phyloP scores from a whole-genome alignment of 2,113 vertebrate species.

The Corvus moneduloides region DNA sequence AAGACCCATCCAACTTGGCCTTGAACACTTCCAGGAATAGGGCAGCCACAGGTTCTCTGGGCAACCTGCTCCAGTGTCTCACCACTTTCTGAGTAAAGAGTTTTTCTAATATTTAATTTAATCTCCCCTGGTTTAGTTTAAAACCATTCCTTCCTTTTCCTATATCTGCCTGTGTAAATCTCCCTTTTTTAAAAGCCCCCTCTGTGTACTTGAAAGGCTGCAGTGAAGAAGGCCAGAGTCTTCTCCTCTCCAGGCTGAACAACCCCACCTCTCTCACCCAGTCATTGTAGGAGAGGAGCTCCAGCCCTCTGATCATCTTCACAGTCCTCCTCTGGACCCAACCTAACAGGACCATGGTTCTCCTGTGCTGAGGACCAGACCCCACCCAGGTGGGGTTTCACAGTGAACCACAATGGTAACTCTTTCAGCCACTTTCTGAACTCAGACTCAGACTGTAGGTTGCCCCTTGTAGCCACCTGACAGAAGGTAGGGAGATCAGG shows the following conservation, averaged over 20 bases:
- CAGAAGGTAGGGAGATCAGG: neutral
- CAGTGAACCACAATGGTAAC: rapidly evolving
- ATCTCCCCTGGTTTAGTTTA: neutral
- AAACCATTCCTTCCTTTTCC: neutral
- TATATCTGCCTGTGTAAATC: too few species aligned
- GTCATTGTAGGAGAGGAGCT: neutral
- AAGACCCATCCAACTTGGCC: neutral
- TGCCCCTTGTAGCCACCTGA: neutral
- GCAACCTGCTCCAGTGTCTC: neutral
- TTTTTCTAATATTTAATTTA: neutral
- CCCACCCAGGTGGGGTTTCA: neutral
- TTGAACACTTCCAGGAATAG: neutral
- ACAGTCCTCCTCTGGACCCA: neutral
- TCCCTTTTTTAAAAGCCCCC: neutral
- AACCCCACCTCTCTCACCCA: neutral
- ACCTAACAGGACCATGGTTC: neutral
- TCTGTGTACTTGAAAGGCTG: rapidly evolving
- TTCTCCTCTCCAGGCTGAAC: neutral
- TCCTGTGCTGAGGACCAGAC: neutral
- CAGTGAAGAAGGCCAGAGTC: neutral
- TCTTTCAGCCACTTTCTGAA: neutral
- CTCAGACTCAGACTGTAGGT: neutral
- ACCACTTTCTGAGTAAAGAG: neutral
- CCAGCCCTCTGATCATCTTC: neutral
- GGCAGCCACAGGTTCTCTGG: neutral